A percentile compares a stretch with the other conserved stretches of the same genome.
Conservation (phyloP, 2,113 vertebrate genomes). For the Rhinoderma darwinii region DNA sequence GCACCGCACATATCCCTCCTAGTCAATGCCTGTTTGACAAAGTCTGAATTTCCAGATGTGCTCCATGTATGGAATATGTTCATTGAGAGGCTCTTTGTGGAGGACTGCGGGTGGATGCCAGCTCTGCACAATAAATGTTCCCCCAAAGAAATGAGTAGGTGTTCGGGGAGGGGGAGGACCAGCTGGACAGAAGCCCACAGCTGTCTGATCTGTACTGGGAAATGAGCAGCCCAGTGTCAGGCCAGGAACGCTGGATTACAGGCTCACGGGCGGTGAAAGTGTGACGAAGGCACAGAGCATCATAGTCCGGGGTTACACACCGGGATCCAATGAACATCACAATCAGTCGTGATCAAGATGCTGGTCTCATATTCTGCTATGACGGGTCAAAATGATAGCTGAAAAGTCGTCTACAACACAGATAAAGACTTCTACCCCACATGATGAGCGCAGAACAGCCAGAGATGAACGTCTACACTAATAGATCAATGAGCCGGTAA, state of each 20-base stretch:
- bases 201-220: conserved; percentile 39
- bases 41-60: conserved; percentile 34
- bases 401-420: not conserved
- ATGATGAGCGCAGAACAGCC: too few species aligned
- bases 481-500: too few species aligned
- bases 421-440: not conserved
- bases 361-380: not conserved
- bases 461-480: too few species aligned
- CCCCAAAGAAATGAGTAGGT: conserved; percentile 38
- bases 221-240: not conserved
- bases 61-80: conserved; percentile 26
- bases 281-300: not conserved
- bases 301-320: not conserved
- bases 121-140: conserved; percentile 11
- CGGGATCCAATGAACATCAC: not conserved
- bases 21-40: conserved; percentile 1
- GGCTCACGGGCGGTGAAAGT: not conserved
- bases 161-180: not conserved
- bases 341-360: not conserved
- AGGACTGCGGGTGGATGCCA: conserved; percentile 28
- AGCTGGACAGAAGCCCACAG: conserved; percentile 49
- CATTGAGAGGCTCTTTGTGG: not conserved
- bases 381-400: not conserved
- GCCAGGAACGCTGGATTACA: not conserved
- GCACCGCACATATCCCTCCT: conserved; percentile 39